Evolutionary conservation across 2,888 invertebrate genomes (phyloP), one percentile per base, ranked within the genome.

Genomic region (Metalampra italica): DNA sequence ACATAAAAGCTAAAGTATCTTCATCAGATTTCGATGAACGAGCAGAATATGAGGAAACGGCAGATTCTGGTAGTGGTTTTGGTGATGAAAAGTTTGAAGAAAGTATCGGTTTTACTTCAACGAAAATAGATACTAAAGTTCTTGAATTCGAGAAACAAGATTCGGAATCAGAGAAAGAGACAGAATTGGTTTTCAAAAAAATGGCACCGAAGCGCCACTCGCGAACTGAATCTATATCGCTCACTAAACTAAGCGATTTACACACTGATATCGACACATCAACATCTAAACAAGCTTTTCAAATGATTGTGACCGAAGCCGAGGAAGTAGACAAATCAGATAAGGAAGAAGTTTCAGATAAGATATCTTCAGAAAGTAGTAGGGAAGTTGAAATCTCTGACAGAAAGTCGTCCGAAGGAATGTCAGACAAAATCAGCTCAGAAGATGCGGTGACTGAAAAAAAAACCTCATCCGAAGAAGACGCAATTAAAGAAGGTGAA

Each of bases 391-490:
- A 90, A 73, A 82, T 90, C 9, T 90, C 90, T 7, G 90, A 90
- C 32, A 68, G 80, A 37, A 90, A 90, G 61, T 90, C 89, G 39
- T 90, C 90, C 1, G 90, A 90, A 60, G 88, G 87, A n/a, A 75
- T 89, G 52, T 90, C 90, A 30, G 90, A 90, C 46, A 85, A 73
- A 53, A 90, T 90, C 14, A 89, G 89, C 54, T 90, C 90, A 9
- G 90, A 90, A 74, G 90, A 90, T 57, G 90, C 84, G 12, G 90
- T 90, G 0, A 90, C 90, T 7, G 90, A 89, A 52, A 90, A 90
- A 56, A 90, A 90, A 52, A 83, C 89, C 7, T 90, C 90, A 7
- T 89, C 88, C 1, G 90, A 90, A 65, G 89, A 89, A 57, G 83
- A 83, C 43, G 68, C 61, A 0, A 54, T 62, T 0, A 80, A 72